Percentiles rank a stretch among this genome's conserved stretches.
phyloP scores from a whole-genome alignment of 30 jellyfish, hydroid and myxozoan species.

The Calvadosia cruxmelitensis region DNA sequence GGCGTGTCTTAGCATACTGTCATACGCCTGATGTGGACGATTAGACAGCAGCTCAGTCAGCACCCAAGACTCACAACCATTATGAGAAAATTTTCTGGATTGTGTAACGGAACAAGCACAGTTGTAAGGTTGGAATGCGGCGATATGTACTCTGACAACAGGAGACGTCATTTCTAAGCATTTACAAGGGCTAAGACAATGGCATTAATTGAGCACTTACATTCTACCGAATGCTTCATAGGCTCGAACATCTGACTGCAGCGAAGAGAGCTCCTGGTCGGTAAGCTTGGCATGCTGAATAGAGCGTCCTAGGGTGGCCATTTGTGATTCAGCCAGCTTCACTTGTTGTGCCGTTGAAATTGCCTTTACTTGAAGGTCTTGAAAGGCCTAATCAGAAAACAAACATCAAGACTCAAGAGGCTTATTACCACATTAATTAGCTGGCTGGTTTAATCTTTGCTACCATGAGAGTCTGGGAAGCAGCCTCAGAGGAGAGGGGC shows the following conservation, averaged over 20 bases:
- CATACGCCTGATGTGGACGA: too few relatives aligned
- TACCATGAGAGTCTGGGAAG: not conserved
- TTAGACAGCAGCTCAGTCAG: too few relatives aligned
- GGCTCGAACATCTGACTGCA: conserved; percentile 48
- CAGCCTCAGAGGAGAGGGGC: not conserved
- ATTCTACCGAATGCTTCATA: conserved; percentile 87
- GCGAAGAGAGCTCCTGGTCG: conserved; percentile 47
- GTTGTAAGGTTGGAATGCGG: too few relatives aligned
- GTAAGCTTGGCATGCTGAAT: conserved; percentile 86
- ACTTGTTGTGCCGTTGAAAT: conserved; percentile 76
- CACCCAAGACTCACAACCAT: too few relatives aligned
- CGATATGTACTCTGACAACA: too few relatives aligned
- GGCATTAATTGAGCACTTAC: conserved; percentile 37
- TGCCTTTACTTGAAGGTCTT: conserved; percentile 70
- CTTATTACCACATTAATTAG: not conserved
- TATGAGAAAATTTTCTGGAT: too few relatives aligned
- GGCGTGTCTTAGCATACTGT: too few relatives aligned
- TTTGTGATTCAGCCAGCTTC: conserved; percentile 87
- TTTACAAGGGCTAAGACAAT: too few relatives aligned
- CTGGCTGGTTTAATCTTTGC: not conserved
- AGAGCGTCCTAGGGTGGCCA: conserved; percentile 41
- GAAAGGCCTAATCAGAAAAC: conserved; percentile 50
- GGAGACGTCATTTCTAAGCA: too few relatives aligned
- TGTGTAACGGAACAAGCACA: too few relatives aligned
- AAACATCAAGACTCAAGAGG: not conserved